A percentile compares a stretch with the other conserved stretches of the same genome.
Conservation (phyloP, 37 sponge, comb jelly and placozoan genomes). For the Aphrocallistes beatrix region DNA sequence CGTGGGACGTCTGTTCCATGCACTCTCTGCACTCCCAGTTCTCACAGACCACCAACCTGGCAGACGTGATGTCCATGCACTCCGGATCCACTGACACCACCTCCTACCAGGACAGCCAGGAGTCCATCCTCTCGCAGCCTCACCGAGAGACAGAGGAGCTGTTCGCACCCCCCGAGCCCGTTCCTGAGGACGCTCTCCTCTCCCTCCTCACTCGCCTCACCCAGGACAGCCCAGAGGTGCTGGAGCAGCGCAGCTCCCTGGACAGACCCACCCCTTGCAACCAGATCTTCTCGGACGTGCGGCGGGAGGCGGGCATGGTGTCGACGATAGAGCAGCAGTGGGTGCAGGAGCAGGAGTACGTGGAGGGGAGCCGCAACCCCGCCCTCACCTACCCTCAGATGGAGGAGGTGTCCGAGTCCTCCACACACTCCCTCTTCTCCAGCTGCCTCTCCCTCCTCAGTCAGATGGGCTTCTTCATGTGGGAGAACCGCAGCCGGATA, state of each 20-base stretch:
- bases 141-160: neutral
- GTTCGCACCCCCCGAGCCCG: neutral
- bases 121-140: neutral
- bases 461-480: conserved; percentile 55
- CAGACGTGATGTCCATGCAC: neutral
- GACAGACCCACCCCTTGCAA: neutral
- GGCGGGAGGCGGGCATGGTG: neutral
- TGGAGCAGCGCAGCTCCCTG: neutral
- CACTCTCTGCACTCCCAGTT: conserved; percentile 2
- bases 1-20: conserved; percentile 41
- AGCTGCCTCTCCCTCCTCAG: conserved; percentile 55
- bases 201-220: neutral
- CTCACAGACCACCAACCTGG: neutral
- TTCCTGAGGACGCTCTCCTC: neutral
- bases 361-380: neutral
- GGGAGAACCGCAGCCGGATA: conserved; percentile 45
- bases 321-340: neutral
- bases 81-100: neutral
- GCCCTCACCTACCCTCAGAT: neutral
- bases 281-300: neutral
- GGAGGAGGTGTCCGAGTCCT: neutral
- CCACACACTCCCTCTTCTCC: neutral
- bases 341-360: neutral
- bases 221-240: neutral
- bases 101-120: conserved; percentile 3